Evolutionary conservation across 35 echinoderm and acorn worm genomes (phyloP).

Genomic region (Amphiura filiformis): DNA sequence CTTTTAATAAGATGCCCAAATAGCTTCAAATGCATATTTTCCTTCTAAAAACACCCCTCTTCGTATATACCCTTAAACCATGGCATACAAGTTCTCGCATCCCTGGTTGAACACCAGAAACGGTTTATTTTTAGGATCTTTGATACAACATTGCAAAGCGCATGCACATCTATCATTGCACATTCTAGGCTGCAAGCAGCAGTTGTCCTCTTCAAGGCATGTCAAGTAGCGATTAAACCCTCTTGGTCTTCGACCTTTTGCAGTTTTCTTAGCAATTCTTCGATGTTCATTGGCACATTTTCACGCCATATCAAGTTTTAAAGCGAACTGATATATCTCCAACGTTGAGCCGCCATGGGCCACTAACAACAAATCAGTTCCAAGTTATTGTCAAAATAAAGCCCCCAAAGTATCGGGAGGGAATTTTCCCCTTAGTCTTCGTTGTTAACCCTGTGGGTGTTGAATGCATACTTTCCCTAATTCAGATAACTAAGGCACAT

Average conservation of each 20-base stretch:
- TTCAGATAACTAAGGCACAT: background rate
- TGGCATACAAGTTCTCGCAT: no score
- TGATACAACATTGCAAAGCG: no score
- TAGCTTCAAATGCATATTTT: no score
- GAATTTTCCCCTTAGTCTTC: background rate
- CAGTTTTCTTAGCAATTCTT: background rate
- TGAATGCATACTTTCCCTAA: background rate
- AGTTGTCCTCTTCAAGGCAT: background rate
- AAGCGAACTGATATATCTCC: background rate
- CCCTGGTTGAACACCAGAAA: no score
- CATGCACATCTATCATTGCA: no score
- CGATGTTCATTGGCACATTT: constrained; percentile 2
- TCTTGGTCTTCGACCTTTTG: constrained; percentile 4
- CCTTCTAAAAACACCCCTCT: no score
- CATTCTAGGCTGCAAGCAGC: no score
- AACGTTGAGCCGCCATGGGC: background rate
- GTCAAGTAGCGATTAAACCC: background rate
- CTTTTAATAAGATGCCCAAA: no score
- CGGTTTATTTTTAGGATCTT: no score
- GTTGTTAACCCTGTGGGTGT: background rate
- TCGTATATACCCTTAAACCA: no score
- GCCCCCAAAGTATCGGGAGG: background rate
- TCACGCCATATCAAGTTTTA: constrained; percentile 8
- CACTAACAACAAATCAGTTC: background rate
- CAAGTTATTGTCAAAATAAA: background rate